phyloP scores from a whole-genome alignment of 2,113 vertebrate genomes.

The Gnathonemus longibarbis region DNA sequence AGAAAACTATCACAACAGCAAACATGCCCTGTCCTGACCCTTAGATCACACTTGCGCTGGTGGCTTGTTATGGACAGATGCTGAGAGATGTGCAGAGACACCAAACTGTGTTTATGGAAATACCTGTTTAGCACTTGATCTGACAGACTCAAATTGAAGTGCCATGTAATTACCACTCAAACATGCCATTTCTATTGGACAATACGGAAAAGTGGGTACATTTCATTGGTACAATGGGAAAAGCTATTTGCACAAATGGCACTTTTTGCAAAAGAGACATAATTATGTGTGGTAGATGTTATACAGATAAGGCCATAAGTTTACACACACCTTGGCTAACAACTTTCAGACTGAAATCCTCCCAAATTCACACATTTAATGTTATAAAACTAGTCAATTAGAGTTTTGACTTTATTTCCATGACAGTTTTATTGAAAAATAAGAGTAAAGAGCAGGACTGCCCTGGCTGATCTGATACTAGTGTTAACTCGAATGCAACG shows the following conservation, averaged over 20 bases:
- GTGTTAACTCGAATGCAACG: background rate
- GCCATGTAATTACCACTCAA: conserved; percentile 15
- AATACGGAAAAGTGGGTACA: background rate
- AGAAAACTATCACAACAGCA: background rate
- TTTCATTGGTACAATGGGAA: background rate
- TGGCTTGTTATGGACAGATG: background rate
- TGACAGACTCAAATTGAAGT: conserved; percentile 23
- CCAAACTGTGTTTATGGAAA: background rate
- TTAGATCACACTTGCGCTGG: background rate
- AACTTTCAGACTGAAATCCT: background rate
- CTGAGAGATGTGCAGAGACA: background rate
- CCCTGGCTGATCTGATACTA: background rate
- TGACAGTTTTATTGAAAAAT: background rate
- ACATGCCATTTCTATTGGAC: background rate
- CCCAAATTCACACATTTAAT: background rate
- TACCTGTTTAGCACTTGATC: background rate
- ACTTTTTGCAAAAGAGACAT: background rate
- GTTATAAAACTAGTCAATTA: background rate
- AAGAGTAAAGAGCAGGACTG: background rate
- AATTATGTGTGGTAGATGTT: background rate
- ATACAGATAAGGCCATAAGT: background rate
- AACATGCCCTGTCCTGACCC: background rate
- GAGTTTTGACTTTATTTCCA: background rate
- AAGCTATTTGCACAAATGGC: background rate
- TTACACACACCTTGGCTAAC: background rate